These are phyloP conservation scores for Troides oblongomaculatus DNA, from an alignment of 2,888 invertebrate genomes.

Conservation along the genomic window DNA sequence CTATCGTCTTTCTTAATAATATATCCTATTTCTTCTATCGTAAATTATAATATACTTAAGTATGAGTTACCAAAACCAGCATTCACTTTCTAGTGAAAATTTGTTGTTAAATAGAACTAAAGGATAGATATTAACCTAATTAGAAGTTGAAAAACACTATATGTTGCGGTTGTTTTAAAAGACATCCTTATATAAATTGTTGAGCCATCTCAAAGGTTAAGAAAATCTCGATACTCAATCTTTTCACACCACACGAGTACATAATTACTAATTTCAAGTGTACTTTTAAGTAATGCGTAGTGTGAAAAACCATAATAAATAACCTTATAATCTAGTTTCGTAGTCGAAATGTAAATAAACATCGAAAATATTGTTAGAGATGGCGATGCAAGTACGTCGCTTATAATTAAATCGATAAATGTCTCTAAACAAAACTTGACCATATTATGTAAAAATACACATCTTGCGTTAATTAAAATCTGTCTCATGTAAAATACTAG, in stretches of 20 bases:
- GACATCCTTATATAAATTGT: neutral
- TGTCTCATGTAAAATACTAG: conserved; percentile 1
- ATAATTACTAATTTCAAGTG: neutral
- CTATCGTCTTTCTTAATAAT: neutral
- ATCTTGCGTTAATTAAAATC: neutral
- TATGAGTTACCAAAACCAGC: neutral
- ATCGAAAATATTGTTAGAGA: conserved; percentile 23
- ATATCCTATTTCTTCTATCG: neutral
- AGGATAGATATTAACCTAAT: neutral
- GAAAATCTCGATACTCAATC: neutral
- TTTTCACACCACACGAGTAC: conserved; percentile 6
- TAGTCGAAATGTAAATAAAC: conserved; percentile 9
- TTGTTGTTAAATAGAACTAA: neutral
- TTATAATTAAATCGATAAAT: neutral
- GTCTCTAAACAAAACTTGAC: neutral
- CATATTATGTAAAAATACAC: neutral
- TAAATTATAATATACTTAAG: neutral
- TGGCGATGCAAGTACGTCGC: conserved; percentile 21
- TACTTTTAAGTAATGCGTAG: neutral
- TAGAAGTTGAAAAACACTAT: neutral
- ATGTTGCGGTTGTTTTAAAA: neutral
- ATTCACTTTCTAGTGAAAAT: neutral
- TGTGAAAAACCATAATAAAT: conserved; percentile 16
- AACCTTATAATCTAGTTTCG: conserved; percentile 12
- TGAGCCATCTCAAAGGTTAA: neutral